These are phyloP conservation scores for Sinocyclocheilus grahami DNA, from an alignment of 2,113 vertebrate species.

Conservation along the genomic window DNA sequence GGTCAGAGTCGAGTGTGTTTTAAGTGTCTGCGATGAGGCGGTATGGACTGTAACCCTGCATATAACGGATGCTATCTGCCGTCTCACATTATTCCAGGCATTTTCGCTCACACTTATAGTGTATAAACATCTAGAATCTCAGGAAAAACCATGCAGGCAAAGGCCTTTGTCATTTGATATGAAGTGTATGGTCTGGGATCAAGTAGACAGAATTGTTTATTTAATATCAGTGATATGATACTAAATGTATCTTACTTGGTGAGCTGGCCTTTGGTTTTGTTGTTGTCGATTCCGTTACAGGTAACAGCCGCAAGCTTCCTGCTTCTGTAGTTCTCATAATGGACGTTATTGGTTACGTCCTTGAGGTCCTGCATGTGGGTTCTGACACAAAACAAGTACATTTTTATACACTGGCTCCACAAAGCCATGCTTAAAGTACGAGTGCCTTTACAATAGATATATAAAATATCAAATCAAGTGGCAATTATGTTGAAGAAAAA, in stretches of 20 bases:
- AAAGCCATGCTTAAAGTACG: background rate
- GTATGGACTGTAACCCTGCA: background rate
- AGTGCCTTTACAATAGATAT: background rate
- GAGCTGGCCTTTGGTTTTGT: conserved; percentile 92
- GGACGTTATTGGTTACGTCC: conserved; percentile 98
- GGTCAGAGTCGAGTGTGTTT: background rate
- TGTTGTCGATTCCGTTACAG: conserved; percentile 96
- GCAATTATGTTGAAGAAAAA: background rate
- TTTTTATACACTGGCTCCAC: background rate
- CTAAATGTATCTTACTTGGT: conserved; percentile 86
- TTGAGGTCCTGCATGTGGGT: conserved; percentile 99
- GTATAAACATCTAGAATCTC: background rate
- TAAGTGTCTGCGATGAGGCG: background rate
- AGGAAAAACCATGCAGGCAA: background rate
- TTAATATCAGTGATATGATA: background rate
- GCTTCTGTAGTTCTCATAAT: conserved; percentile 99
- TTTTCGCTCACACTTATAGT: background rate
- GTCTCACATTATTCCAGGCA: background rate
- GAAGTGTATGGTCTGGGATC: background rate
- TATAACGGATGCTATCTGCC: background rate
- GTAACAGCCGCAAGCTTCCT: conserved; percentile 96
- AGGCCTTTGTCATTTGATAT: background rate
- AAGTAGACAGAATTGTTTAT: background rate
- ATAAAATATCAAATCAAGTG: background rate
- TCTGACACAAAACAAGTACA: conserved; percentile 68